These are phyloP conservation scores for Scomberomorus guttatus DNA, from an alignment of 2,797 vertebrate species.

Conservation along the genomic window DNA sequence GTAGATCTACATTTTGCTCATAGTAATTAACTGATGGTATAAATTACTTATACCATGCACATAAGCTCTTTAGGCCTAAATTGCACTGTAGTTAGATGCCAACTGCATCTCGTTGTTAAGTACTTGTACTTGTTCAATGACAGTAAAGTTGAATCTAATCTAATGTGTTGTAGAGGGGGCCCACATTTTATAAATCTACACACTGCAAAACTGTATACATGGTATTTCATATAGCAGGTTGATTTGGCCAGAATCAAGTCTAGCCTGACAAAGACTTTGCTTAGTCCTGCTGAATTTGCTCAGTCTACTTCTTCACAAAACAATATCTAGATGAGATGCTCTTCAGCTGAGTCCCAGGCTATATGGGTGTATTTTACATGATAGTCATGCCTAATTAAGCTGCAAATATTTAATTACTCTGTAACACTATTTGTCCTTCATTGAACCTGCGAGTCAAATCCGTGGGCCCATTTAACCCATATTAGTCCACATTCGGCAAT, in stretches of 20 bases:
- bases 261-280: neutral
- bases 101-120: too few species aligned
- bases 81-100: too few species aligned
- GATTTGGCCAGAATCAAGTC: too few species aligned
- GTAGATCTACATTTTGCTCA: too few species aligned
- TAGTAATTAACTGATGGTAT: too few species aligned
- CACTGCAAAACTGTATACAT: neutral
- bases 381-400: neutral
- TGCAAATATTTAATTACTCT: neutral
- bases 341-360: too few species aligned
- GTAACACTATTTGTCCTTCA: neutral
- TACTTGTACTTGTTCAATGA: too few species aligned
- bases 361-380: neutral
- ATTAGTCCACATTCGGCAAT: constrained; percentile 22
- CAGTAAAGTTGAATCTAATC: too few species aligned
- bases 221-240: neutral
- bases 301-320: neutral
- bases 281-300: neutral
- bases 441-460: constrained; percentile 62
- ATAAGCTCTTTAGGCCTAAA: neutral
- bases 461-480: neutral
- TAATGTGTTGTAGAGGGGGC: neutral
- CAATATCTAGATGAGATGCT: neutral
- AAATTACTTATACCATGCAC: too few species aligned
- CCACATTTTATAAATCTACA: neutral